A percentile compares a stretch with the other conserved stretches of the same genome.
phyloP scores from a whole-genome alignment of 1,140 invertebrate species.

The Antheraea mylitta region DNA sequence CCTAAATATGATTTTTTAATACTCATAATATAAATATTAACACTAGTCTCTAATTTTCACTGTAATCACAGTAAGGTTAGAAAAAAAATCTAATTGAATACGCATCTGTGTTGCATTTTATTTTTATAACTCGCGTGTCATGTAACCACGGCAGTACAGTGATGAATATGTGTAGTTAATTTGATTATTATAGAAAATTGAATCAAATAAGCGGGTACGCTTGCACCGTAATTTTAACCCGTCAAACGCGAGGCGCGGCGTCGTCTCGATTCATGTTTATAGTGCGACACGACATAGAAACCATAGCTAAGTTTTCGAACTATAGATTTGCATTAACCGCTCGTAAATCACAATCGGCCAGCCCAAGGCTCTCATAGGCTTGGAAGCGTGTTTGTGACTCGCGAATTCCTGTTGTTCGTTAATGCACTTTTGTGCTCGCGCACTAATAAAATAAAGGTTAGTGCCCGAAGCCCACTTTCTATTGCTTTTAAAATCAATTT shows the following conservation, averaged over 20 bases:
- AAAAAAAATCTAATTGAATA: too few species aligned
- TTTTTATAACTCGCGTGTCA: conserved; percentile 6
- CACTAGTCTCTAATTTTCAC: too few species aligned
- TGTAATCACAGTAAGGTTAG: too few species aligned
- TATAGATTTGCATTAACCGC: conserved; percentile 61
- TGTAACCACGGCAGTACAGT: not conserved
- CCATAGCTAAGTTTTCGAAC: conserved; percentile 32
- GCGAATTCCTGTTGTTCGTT: conserved; percentile 56
- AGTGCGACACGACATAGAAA: conserved; percentile 28
- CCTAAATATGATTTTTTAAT: too few species aligned
- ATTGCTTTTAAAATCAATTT: conserved; percentile 6
- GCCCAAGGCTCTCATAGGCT: conserved; percentile 20
- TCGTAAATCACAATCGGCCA: conserved; percentile 61
- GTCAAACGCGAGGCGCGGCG: conserved; percentile 22
- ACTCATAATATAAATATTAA: too few species aligned
- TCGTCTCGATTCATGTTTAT: conserved; percentile 14
- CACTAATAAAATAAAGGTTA: conserved; percentile 53
- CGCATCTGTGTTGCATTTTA: not conserved
- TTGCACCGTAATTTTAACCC: conserved; percentile 29
- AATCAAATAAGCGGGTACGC: conserved; percentile 45
- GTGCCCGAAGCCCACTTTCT: conserved; percentile 38
- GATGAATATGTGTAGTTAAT: conserved; percentile 29
- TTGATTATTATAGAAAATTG: conserved; percentile 39
- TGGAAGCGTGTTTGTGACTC: conserved; percentile 40
- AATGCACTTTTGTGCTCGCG: conserved; percentile 59